Evolutionary conservation across 2,888 invertebrate species (phyloP).

Genomic region (Cremastinae sp.): DNA sequence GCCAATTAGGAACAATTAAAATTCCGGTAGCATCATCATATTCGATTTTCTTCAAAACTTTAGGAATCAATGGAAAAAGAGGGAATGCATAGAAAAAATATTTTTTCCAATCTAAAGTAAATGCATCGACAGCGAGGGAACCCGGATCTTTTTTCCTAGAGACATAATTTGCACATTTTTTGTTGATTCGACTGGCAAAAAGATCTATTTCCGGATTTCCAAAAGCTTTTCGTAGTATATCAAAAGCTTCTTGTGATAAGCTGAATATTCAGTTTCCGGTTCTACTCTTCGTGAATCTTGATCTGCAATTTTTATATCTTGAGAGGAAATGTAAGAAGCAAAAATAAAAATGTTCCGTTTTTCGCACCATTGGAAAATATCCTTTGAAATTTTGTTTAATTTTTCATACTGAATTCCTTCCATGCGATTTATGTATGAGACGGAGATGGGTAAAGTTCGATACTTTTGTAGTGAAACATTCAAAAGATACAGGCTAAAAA

Average conservation of each 20-base stretch:
- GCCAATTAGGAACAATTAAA: constrained; percentile 25
- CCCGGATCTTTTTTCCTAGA: constrained; percentile 55
- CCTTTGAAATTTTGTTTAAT: constrained; percentile 33
- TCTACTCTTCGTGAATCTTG: constrained; percentile 38
- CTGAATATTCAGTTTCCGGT: constrained; percentile 50
- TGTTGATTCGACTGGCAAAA: constrained; percentile 50
- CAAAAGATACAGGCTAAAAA: no score
- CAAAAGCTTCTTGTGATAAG: constrained; percentile 39
- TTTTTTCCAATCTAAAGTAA: constrained; percentile 45
- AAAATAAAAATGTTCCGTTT: constrained; percentile 45
- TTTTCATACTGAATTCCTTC: constrained; percentile 39
- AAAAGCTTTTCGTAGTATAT: constrained; percentile 17
- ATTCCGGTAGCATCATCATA: constrained; percentile 23
- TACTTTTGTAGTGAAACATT: no score
- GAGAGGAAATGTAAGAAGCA: constrained; percentile 51
- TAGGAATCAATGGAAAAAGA: constrained; percentile 38
- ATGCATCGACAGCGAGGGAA: constrained; percentile 46
- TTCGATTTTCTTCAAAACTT: constrained; percentile 26
- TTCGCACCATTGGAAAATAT: constrained; percentile 58
- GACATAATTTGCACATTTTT: constrained; percentile 47
- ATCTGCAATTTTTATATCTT: constrained; percentile 49
- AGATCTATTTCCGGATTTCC: constrained; percentile 50
- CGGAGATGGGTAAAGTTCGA: no score
- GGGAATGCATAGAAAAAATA: constrained; percentile 59
- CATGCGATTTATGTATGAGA: constrained; percentile 59